phyloP scores from a whole-genome alignment of 2,797 vertebrate species.

The Malacoctenus gilli region DNA sequence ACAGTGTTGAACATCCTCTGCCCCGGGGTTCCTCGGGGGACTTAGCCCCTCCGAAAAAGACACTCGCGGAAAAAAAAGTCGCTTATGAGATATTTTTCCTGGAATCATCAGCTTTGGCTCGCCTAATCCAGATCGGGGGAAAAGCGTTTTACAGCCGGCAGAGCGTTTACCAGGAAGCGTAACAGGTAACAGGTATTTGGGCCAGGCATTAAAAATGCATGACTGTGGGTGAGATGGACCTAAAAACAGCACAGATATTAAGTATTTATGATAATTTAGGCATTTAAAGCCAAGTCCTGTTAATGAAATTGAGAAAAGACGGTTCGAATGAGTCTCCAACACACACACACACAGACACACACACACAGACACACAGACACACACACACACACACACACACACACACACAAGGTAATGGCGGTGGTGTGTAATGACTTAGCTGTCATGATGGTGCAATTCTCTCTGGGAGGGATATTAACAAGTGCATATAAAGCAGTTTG shows the following conservation, averaged over 20 bases:
- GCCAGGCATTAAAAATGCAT: conserved; percentile 62
- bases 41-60: conserved; percentile 50
- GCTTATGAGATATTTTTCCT: conserved; percentile 60
- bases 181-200: conserved; percentile 65
- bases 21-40: conserved; percentile 52
- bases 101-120: conserved; percentile 67
- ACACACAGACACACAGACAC: neutral
- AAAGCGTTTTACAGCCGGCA: conserved; percentile 43
- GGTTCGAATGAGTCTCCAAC: conserved; percentile 4
- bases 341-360: neutral
- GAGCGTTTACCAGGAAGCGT: conserved; percentile 51
- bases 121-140: conserved; percentile 54
- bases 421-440: conserved; percentile 18
- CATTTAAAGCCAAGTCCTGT: conserved; percentile 46
- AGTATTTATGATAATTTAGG: conserved; percentile 52
- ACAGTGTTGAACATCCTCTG: conserved; percentile 55
- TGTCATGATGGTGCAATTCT: conserved; percentile 30
- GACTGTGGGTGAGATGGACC: conserved; percentile 46
- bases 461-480: conserved; percentile 35
- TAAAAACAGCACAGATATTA: conserved; percentile 31
- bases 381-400: neutral
- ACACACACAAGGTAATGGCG: conserved; percentile 1
- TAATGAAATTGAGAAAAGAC: conserved; percentile 33
- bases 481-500: conserved; percentile 20
- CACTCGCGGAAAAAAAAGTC: conserved; percentile 58